phyloP scores from a whole-genome alignment of 1,140 invertebrate genomes.

The Drosophila sturtevanti region DNA sequence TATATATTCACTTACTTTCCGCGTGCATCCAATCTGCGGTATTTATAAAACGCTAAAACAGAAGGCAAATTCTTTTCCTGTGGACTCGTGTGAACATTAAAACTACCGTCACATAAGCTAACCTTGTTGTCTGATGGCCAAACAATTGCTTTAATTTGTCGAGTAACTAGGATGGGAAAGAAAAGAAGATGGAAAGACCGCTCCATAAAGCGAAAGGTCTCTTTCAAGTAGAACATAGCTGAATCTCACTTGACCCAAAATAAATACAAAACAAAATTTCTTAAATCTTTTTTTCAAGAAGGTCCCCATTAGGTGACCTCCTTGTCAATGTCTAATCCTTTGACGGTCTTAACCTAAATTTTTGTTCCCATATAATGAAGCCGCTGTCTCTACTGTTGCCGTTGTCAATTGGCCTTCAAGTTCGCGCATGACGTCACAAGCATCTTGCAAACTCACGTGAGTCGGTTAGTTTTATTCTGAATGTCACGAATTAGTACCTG shows the following conservation, averaged over 20 bases:
- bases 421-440: constrained; percentile 48
- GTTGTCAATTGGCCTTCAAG: constrained; percentile 37
- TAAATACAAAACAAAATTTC: constrained; percentile 13
- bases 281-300: constrained; percentile 12
- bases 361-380: constrained; percentile 49
- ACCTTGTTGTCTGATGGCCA: constrained; percentile 6
- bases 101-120: not conserved
- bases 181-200: constrained; percentile 16
- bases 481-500: constrained; percentile 33
- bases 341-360: constrained; percentile 50
- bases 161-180: constrained; percentile 15
- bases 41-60: too few species aligned
- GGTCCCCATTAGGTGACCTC: constrained; percentile 27
- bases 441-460: constrained; percentile 6
- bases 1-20: too few species aligned
- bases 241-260: constrained; percentile 46
- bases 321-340: constrained; percentile 44
- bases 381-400: constrained; percentile 32
- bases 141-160: constrained; percentile 45
- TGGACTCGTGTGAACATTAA: not conserved
- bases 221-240: constrained; percentile 1
- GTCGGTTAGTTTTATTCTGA: constrained; percentile 26
- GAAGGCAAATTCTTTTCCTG: too few species aligned
- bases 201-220: constrained; percentile 9
- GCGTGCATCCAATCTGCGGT: too few species aligned